Evolutionary conservation across 2,888 invertebrate genomes (phyloP), one percentile per base, ranked within the genome.

Genomic region (Helleia helle): DNA sequence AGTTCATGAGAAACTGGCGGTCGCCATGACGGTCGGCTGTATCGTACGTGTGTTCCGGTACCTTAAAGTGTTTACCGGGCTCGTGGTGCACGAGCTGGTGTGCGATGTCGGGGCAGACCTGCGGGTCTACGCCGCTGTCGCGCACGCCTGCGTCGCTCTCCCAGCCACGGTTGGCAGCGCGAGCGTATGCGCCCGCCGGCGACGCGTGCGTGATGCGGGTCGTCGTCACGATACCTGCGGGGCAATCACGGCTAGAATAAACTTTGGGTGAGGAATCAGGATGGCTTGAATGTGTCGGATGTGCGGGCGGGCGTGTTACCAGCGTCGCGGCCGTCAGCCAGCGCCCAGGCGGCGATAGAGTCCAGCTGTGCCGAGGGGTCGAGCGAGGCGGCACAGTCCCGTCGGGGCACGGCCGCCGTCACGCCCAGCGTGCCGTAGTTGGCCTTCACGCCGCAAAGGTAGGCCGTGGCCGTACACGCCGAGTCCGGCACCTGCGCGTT

Each of bases 401-500:
- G 22, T 7, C 34, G 43, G 18, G 22, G 43, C 14, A 39, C 39
- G n/a, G 39, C 29, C 5, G 39, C 39, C 4, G 39, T 24, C 14
- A 39, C 11, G 1, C 39, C 39, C 6, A 39, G 30, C 8, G 39
- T 39, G 13, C 39, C 39, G 30, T 31, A 25, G 15, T 39, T 39
- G 4, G 14, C 25, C 24, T 39, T 39, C 11, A 39, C 30, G 14
- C 39, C 39, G 15, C 39, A 39, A 36, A 46, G 27, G 28, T 46
- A 46, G 2, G 43, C 43, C 6, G 43, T 46, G 11, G 43, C 39
- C 14, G 39, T 39, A 31, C 39, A 39, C 17, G 39, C 39, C 2
- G 39, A 39, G 15, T 39, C 39, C 5, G 39, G n/a, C 8, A 39
- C 11, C 22, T 39, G 39, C 3, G 39, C 39, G 12, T 39, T 11